Base-by-base conservation (phyloP, 2,113 vertebrate genomes). In the Gasterosteus nipponicus region DNA sequence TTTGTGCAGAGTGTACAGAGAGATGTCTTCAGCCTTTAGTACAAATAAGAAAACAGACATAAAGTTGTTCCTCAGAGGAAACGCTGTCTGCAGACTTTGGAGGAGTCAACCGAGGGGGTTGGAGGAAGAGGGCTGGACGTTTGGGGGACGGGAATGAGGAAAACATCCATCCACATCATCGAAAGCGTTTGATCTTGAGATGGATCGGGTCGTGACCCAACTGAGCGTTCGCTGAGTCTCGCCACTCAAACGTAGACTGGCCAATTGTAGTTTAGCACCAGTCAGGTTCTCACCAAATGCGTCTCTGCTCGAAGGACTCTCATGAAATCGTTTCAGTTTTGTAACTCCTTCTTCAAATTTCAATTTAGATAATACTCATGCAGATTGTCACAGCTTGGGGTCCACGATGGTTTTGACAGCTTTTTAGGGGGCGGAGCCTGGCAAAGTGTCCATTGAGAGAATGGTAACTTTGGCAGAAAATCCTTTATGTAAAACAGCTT, bases 21-120 rank as follows among this genome's bases (percentile, higher is more conserved):
- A 22, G 3, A 38, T 29, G 5, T 78, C 22, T 57, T 54, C n/a
- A 2, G 26, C 66, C 60, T 56, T 80, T 57, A 29, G 56, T 59
- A 39, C 61, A 81, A 87, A 77, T 54, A 75, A 42, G 60, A 86
- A 38, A 69, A 69, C 73, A 69, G 66, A 83, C 75, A 68, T 26
- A 29, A 49, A 72, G 19, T 73, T 56, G 54, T 57, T 79, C 62
- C 65, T 66, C 26, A 46, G 66, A 77, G 79, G 81, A 89, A 88
- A 85, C 54, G 61, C 82, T 82, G 89, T 91, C 87, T 91, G 75
- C 81, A 89, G 83, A 76, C 87, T 89, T 87, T 90, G 82, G 76
- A 89, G 68, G 66, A 77, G 49, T 64, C 81, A 69, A 73, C 68
- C 75, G 68, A 38, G 39, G 22, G 77, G 57, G 70, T 56, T 65